Evolutionary conservation across 2,888 invertebrate genomes (phyloP).

Genomic region (Philhelius pedissequus): DNA sequence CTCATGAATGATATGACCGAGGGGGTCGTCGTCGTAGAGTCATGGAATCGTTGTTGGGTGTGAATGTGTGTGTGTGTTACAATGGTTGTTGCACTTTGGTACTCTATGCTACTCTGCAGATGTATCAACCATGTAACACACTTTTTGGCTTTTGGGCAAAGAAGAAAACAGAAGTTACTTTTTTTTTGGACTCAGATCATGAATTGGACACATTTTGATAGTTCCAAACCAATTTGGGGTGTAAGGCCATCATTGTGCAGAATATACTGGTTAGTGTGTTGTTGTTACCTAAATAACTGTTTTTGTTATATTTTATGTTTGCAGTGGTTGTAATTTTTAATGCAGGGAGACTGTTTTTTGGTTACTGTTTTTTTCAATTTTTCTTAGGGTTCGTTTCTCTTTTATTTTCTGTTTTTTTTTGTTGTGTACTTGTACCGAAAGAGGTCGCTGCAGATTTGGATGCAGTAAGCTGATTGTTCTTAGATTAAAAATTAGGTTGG

Average conservation of each 20-base stretch:
- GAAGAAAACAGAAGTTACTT: constrained; percentile 14
- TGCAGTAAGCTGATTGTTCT: constrained; percentile 53
- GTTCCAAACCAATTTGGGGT: constrained; percentile 62
- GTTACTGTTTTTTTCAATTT: neutral
- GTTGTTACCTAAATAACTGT: constrained; percentile 9
- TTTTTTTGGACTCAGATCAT: constrained; percentile 46
- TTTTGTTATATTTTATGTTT: constrained; percentile 15
- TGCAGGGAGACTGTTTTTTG: constrained; percentile 39
- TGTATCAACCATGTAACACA: constrained; percentile 42
- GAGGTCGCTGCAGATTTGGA: constrained; percentile 32
- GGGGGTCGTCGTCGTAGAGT: constrained; percentile 41
- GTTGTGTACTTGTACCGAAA: neutral
- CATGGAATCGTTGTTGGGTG: constrained; percentile 32
- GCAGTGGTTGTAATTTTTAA: constrained; percentile 62
- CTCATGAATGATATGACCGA: constrained; percentile 43
- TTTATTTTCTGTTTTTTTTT: constrained; percentile 29
- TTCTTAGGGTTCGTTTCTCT: constrained; percentile 12
- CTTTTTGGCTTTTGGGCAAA: constrained; percentile 21
- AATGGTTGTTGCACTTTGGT: constrained; percentile 65
- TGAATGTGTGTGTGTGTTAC: no score
- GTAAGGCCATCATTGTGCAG: constrained; percentile 28
- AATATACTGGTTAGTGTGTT: neutral
- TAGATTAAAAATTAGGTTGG: neutral
- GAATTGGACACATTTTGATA: constrained; percentile 67
- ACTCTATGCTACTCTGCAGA: constrained; percentile 54